These are phyloP conservation scores for Scaptomyza reducta DNA, from an alignment of 2,888 invertebrate genomes.

Conservation along the genomic window DNA sequence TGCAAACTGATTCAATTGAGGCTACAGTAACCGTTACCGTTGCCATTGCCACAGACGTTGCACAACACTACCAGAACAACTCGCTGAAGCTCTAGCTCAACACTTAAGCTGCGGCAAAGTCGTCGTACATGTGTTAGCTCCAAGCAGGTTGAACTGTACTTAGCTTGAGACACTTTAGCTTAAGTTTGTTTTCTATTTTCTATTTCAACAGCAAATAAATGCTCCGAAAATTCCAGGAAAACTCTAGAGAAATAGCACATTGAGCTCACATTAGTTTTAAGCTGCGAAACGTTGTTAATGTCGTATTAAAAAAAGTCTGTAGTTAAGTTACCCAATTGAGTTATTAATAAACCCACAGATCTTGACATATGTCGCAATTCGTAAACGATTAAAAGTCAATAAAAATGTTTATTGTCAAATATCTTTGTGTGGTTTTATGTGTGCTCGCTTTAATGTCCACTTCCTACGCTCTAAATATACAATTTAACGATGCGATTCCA, in stretches of 20 bases:
- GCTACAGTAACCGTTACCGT: neutral
- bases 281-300: too few relatives aligned
- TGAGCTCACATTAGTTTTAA: too few relatives aligned
- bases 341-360: too few relatives aligned
- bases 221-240: too few relatives aligned
- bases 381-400: slow-evolving; percentile 42
- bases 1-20: slow-evolving; percentile 11
- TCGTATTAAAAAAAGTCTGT: too few relatives aligned
- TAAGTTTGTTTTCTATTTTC: too few relatives aligned
- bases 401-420: slow-evolving; percentile 36
- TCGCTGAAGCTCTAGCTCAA: neutral
- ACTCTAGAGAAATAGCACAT: too few relatives aligned
- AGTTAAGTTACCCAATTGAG: too few relatives aligned
- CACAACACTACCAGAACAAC: neutral
- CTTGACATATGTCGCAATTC: neutral
- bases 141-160: neutral
- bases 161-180: neutral
- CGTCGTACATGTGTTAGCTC: neutral
- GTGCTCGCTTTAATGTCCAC: slow-evolving; percentile 27
- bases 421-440: slow-evolving; percentile 39
- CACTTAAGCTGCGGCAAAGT: neutral
- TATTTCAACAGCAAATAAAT: too few relatives aligned
- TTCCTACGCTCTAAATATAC: slow-evolving; percentile 21
- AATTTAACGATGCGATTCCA: slow-evolving; percentile 40
- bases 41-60: neutral